Evolutionary conservation across 2,113 vertebrate genomes (phyloP), one percentile per base, ranked within the genome.

Genomic region (Neotragus moschatus): DNA sequence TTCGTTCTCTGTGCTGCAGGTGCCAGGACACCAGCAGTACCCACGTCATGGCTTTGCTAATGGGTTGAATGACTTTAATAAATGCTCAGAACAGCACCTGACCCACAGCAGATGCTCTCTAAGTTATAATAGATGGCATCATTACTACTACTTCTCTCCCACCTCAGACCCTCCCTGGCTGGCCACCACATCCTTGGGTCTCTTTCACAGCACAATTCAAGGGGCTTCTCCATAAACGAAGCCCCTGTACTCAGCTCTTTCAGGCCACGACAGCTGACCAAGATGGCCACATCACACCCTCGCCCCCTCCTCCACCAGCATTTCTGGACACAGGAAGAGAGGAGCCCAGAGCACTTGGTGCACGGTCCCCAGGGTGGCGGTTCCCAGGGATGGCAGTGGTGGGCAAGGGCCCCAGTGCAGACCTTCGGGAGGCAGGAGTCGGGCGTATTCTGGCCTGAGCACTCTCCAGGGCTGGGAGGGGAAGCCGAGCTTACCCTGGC

Each of bases 401-500:
- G 15, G 88, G 73, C 21, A 0, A 43, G 85, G 87, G 36, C 51
- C 47, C 47, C 11, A 30, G 43, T 47, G 75, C 43, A 47, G 77
- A 16, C 30, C 47, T 49, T 51, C 47, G 21, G 77, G 45, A 51
- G 77, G 5, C 26, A 30, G 45, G 77, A 21, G 30, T 5, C 1
- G 5, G 28, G 75, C 60, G 15, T 98, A 99, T 98, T 98, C 96
- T 92, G 97, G 96, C 88, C 73, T 95, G 98, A 39, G 97, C 0
- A 7, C 77, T 7, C 36, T 99, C 98, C 10, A 99, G 98, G 4
- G 95, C 94, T 97, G 99, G 61, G 43, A 6, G 4, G 55, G 10
- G 11, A 3, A 14, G 4, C 61, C 33, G 30, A 5, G 19, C 82
- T 15, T 98, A 99, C 99, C 98, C 96, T 94, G 97, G 96, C 90